A percentile compares a stretch with the other conserved stretches of the same genome.
Evolutionary conservation across 2,113 vertebrate genomes (phyloP).

Genomic region (Tenrec ecaudatus): DNA sequence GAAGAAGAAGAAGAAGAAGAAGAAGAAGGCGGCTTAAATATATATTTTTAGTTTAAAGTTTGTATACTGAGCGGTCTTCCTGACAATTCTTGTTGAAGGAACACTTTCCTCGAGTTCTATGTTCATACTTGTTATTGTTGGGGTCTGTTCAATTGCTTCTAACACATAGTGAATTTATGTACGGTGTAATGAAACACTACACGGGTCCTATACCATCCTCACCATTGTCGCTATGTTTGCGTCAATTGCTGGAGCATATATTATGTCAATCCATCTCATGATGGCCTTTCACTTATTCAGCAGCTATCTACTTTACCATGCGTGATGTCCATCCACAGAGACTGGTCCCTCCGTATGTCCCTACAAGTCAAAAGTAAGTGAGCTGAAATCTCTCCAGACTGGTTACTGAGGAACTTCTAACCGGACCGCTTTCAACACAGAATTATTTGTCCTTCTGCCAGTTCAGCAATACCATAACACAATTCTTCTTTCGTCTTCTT

Average conservation of each 20-base stretch:
- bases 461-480: not conserved
- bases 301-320: not conserved
- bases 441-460: not conserved
- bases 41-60: not conserved
- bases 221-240: not conserved
- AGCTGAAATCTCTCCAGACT: not conserved
- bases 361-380: not conserved
- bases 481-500: not conserved
- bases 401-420: not conserved
- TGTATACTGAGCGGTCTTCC: not conserved
- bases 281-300: not conserved
- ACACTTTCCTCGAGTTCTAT: not conserved
- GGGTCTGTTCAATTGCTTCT: not conserved
- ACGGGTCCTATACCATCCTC: not conserved
- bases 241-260: not conserved
- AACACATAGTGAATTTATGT: not conserved
- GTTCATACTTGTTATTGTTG: not conserved
- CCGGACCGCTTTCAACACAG: not conserved
- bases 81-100: not conserved
- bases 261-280: not conserved
- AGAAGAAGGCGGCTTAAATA: no score
- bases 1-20: no score
- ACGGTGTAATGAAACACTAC: not conserved
- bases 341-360: not conserved
- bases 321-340: not conserved